A percentile compares a stretch with the other conserved stretches of the same genome.
phyloP scores from a whole-genome alignment of 2,797 vertebrate species.

The Falco biarmicus region DNA sequence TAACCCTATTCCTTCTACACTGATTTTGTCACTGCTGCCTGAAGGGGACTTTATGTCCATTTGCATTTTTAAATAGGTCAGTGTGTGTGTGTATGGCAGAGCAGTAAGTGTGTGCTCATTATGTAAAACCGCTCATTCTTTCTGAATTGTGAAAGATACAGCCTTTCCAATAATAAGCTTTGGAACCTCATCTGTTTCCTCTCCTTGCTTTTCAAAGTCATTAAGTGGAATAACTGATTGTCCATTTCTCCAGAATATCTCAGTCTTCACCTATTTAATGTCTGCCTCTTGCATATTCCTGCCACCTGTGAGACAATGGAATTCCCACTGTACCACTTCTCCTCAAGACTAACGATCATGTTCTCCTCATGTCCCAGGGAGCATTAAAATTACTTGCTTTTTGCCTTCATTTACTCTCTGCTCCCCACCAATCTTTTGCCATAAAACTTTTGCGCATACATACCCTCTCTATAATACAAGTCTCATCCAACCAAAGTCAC shows the following conservation, averaged over 20 bases:
- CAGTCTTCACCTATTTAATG: not conserved
- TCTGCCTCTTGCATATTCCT: not conserved
- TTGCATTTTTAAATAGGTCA: conserved; percentile 57
- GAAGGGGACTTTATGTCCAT: conserved; percentile 14
- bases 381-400: not conserved
- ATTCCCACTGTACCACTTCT: conserved; percentile 33
- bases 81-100: not conserved
- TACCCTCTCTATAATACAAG: not conserved
- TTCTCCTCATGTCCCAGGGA: not conserved
- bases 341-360: not conserved
- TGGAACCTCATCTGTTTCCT: conserved; percentile 30
- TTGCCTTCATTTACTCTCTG: not conserved
- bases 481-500: not conserved
- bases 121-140: conserved; percentile 16
- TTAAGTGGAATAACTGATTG: conserved; percentile 16
- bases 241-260: conserved; percentile 13
- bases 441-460: not conserved
- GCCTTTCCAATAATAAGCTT: conserved; percentile 17
- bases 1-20: conserved; percentile 39
- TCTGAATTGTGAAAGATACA: not conserved
- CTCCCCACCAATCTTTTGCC: not conserved
- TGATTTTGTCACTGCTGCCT: conserved; percentile 29
- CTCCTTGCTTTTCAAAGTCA: conserved; percentile 25
- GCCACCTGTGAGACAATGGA: conserved; percentile 21
- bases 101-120: conserved; percentile 3